Conservation (phyloP, 1,140 invertebrate species). For the Drosophila pallidifrons region DNA sequence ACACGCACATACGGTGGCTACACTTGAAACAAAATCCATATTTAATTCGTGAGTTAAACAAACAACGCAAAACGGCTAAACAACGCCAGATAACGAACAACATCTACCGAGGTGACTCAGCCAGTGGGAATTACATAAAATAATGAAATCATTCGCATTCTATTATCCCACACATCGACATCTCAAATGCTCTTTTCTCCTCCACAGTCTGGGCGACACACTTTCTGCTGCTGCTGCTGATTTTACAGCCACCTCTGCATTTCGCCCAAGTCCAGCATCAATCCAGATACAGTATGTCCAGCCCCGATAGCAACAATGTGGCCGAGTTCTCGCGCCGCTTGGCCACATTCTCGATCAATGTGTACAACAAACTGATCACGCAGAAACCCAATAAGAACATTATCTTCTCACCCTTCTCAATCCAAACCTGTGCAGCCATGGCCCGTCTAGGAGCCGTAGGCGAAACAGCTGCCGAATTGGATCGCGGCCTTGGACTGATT, state of each 20-base stretch:
- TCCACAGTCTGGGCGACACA: constrained; percentile 55
- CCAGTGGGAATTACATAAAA: constrained; percentile 68
- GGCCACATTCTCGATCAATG: constrained; percentile 58
- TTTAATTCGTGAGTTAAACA: constrained; percentile 24
- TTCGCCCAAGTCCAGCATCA: neutral
- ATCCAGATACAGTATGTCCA: constrained; percentile 2
- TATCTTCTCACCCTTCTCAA: constrained; percentile 87
- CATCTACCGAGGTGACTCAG: constrained; percentile 69
- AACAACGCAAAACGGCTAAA: constrained; percentile 61
- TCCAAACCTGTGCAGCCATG: constrained; percentile 87
- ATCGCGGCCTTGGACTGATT: constrained; percentile 84
- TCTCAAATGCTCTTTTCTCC: constrained; percentile 22
- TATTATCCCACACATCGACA: constrained; percentile 2
- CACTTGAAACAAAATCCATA: constrained; percentile 4
- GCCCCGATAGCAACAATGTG: constrained; percentile 20
- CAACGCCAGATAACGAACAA: constrained; percentile 30
- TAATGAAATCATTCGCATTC: constrained; percentile 50
- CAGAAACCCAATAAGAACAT: constrained; percentile 85
- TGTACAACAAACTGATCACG: constrained; percentile 51
- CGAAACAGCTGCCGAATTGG: constrained; percentile 86
- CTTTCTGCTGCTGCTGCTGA: constrained; percentile 39
- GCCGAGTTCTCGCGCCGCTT: constrained; percentile 60
- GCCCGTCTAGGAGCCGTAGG: constrained; percentile 86
- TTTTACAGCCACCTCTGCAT: constrained; percentile 23
- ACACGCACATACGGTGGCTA: neutral